A percentile compares a stretch with the other conserved stretches of the same genome.
These are phyloP conservation scores for Pterocles orientalis DNA, from an alignment of 2,113 vertebrate genomes.

Conservation along the genomic window DNA sequence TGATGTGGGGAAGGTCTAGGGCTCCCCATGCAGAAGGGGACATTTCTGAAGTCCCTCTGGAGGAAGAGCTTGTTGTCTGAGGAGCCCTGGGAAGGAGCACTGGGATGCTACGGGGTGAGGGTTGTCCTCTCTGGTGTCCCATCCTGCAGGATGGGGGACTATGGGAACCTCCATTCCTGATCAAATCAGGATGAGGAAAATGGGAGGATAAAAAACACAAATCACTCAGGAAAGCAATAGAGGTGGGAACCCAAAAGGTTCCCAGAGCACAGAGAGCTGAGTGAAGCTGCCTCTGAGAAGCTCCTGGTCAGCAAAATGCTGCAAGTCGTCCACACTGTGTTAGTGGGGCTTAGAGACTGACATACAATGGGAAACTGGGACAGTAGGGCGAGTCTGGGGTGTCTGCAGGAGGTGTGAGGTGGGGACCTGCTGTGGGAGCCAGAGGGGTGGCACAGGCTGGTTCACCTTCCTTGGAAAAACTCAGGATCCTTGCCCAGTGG, in stretches of 20 bases:
- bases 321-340: background rate
- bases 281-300: background rate
- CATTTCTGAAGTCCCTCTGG: background rate
- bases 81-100: background rate
- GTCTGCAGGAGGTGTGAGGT: background rate
- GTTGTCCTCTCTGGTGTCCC: background rate
- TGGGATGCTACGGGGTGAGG: background rate
- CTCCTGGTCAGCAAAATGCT: background rate
- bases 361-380: background rate
- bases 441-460: background rate
- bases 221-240: background rate
- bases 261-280: background rate
- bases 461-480: background rate
- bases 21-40: background rate
- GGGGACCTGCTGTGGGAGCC: background rate
- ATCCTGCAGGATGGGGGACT: background rate
- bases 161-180: background rate
- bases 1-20: background rate
- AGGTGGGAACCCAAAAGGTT: background rate
- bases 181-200: background rate
- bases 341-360: accelerated
- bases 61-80: background rate
- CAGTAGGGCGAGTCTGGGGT: background rate
- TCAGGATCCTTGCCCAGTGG: background rate
- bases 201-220: background rate